Percentiles rank a stretch among this genome's conserved stretches.
Evolutionary conservation across 2,113 vertebrate species (phyloP).

Genomic region (Parus major): DNA sequence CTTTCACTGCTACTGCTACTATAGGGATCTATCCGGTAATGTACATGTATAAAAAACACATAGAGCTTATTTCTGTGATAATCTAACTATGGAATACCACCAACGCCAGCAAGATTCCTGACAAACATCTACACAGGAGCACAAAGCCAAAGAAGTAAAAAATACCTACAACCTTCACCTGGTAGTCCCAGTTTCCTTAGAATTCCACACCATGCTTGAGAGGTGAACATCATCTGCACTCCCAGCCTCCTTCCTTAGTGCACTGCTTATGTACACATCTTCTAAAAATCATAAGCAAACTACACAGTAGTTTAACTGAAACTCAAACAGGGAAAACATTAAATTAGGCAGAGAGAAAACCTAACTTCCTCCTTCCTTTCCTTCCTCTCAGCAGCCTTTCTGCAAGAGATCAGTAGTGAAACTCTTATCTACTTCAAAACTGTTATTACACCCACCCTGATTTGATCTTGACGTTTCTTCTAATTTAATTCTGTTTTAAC

Average conservation of each 20-base stretch:
- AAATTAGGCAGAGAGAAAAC: not conserved
- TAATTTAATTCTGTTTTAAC: not conserved
- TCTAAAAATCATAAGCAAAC: not conserved
- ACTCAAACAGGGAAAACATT: not conserved
- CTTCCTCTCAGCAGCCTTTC: not conserved
- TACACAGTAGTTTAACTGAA: not conserved
- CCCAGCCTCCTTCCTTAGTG: not conserved
- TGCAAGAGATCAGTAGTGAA: not conserved
- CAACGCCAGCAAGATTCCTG: not conserved
- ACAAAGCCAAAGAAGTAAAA: constrained; percentile 23
- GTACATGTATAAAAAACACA: not conserved
- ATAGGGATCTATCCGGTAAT: not conserved
- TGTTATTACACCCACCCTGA: not conserved
- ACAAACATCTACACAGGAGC: not conserved
- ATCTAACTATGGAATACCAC: not conserved
- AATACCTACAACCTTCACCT: constrained; percentile 42
- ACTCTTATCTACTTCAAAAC: not conserved
- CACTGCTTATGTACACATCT: not conserved
- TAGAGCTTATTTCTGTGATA: not conserved
- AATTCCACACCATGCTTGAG: not conserved
- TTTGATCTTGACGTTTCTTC: not conserved
- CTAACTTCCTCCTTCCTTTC: not conserved
- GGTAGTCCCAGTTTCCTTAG: not conserved
- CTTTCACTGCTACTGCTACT: no score
- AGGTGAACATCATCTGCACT: not conserved